phyloP scores from a whole-genome alignment of 2,797 vertebrate species.

The Sebastes cheni region DNA sequence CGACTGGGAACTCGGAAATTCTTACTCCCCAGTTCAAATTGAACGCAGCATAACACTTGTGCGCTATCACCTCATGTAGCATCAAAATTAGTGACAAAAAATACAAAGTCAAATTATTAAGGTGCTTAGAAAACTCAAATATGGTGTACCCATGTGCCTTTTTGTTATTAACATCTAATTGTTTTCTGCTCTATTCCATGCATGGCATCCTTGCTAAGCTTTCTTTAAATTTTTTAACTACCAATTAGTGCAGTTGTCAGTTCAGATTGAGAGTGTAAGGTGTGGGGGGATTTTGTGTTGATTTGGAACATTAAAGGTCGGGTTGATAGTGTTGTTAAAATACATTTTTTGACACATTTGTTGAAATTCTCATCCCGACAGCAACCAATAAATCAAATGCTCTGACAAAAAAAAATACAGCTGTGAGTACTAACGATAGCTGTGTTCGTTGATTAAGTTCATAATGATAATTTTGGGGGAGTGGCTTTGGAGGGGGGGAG shows the following conservation, averaged over 20 bases:
- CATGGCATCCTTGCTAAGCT: background rate
- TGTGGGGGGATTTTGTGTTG: background rate
- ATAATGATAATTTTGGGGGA: no score
- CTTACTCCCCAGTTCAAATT: no score
- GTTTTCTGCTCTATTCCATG: background rate
- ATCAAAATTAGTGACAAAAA: background rate
- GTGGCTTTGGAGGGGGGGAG: no score
- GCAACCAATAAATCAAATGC: no score
- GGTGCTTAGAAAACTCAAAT: background rate
- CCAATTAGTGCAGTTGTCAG: background rate
- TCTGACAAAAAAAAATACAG: no score
- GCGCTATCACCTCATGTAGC: background rate
- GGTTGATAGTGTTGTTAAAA: no score
- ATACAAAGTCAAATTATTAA: background rate
- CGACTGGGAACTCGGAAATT: no score
- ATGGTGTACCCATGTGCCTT: background rate
- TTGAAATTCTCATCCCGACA: no score
- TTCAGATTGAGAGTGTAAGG: background rate
- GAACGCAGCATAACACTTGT: no score
- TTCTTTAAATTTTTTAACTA: background rate
- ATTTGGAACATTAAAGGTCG: background rate
- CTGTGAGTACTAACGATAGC: no score
- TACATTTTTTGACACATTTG: no score
- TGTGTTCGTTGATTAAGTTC: fast-evolving
- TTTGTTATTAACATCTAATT: background rate